Evolutionary conservation across 2,113 vertebrate genomes (phyloP).

Genomic region (Falcunculus frontatus): DNA sequence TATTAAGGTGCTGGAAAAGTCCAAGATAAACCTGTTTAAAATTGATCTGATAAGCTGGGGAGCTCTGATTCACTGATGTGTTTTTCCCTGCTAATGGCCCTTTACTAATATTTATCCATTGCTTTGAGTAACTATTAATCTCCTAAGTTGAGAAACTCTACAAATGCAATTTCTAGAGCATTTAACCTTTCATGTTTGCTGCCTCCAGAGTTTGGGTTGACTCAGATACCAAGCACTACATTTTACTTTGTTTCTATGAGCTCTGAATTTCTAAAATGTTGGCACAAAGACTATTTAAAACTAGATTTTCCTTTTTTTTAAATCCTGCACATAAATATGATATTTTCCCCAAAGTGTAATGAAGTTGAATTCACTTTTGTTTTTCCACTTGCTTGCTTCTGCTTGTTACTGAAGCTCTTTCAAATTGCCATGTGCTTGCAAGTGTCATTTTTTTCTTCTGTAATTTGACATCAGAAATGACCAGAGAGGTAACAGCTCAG

Average conservation of each 20-base stretch:
- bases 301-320: background rate
- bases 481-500: slow-evolving; percentile 55
- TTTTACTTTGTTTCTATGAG: slow-evolving; percentile 51
- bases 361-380: slow-evolving; percentile 60
- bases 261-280: slow-evolving; percentile 45
- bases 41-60: slow-evolving; percentile 73
- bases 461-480: slow-evolving; percentile 67
- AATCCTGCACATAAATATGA: background rate
- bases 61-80: slow-evolving; percentile 65
- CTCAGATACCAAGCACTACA: slow-evolving; percentile 23
- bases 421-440: background rate
- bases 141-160: slow-evolving; percentile 66
- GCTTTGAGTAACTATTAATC: slow-evolving; percentile 74
- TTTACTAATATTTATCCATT: slow-evolving; percentile 76
- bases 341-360: slow-evolving; percentile 26
- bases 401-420: slow-evolving; percentile 10
- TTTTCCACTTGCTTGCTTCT: slow-evolving; percentile 24
- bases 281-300: slow-evolving; percentile 46
- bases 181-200: slow-evolving; percentile 69
- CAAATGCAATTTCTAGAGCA: slow-evolving; percentile 68
- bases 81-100: slow-evolving; percentile 71
- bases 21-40: slow-evolving; percentile 76
- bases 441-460: slow-evolving; percentile 45
- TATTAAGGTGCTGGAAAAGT: slow-evolving; percentile 70
- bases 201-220: slow-evolving; percentile 53